Evolutionary conservation across 2,888 invertebrate species (phyloP), one percentile per base, ranked within the genome.

Genomic region (Rhorus exstirpatorius): DNA sequence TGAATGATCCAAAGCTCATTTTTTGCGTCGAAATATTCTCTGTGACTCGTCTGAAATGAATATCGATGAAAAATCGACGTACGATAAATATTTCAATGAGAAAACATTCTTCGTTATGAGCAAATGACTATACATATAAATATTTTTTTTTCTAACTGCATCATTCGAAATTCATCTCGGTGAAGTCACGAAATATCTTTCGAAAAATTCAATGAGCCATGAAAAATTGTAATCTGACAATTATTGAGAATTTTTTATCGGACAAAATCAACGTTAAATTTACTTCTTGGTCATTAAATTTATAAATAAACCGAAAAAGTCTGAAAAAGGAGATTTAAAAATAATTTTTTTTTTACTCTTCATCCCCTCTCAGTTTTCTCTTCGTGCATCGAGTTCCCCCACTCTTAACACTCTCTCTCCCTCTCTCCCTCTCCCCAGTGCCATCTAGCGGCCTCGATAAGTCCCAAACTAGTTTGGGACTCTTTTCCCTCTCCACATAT

Each of bases 401-500:
- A 41, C 41, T 12, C 41, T 41, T 41, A 7, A 41, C 35, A 53
- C 67, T 49, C 3, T 51, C 53, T 53, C 44, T n/a, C 35, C 17
- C 55, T 60, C 63, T 46, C 44, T 78, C 67, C 35, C 75, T 21
- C 35, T 24, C 55, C 67, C 41, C 55, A 63, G 21, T 19, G 55
- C 41, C 60, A 49, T 49, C 68, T 46, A 65, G 17, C 68, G 51
- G 31, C 51, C 44, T 44, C 49, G 31, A 35, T 38, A 35, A 53
- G 55, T 70, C 38, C 24, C 6, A 67, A 74, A 78, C 55, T 46
- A 35, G 68, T 60, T 68, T 41, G 38, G 14, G 24, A n/a, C 3
- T 51, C 12, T 65, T 38, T 41, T 21, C 44, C 26, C 24, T n/a
- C 31, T 10, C 53, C 24, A n/a, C 7, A 17, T 19, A 1, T 8